Conservation (phyloP, 2,888 invertebrate species). For the Drosophila putrida region DNA sequence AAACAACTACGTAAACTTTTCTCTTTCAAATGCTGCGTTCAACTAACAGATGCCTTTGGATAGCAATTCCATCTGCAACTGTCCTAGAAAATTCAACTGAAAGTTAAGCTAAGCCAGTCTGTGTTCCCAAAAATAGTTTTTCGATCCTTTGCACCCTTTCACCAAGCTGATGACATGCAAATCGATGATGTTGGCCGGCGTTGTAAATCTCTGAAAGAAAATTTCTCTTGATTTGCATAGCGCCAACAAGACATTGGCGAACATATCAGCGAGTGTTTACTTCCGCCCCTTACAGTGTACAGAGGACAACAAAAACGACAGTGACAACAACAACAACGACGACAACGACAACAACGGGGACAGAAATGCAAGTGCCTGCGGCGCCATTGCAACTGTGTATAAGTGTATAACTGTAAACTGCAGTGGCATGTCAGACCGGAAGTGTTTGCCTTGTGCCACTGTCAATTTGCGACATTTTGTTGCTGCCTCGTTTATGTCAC, state of each 20-base stretch:
- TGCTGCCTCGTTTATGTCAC: slow-evolving; percentile 60
- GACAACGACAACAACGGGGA: slow-evolving; percentile 3
- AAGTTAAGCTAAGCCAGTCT: slow-evolving; percentile 18
- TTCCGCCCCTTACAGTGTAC: slow-evolving; percentile 34
- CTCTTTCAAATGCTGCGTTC: slow-evolving; percentile 6
- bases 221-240: slow-evolving; percentile 67
- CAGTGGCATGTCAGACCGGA: slow-evolving; percentile 61
- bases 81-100: slow-evolving; percentile 17
- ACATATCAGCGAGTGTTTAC: slow-evolving; percentile 49
- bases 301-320: slow-evolving; percentile 3
- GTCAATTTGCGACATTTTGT: slow-evolving; percentile 67
- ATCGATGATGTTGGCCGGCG: slow-evolving; percentile 45
- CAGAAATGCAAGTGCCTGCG: slow-evolving; percentile 34
- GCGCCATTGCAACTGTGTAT: slow-evolving; percentile 35
- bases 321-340: neutral
- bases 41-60: slow-evolving; percentile 21
- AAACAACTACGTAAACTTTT: slow-evolving; percentile 19
- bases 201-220: slow-evolving; percentile 28
- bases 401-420: slow-evolving; percentile 39
- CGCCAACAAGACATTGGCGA: slow-evolving; percentile 43
- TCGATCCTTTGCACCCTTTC: neutral
- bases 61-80: slow-evolving; percentile 33
- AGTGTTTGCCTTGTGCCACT: slow-evolving; percentile 70
- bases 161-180: slow-evolving; percentile 34
- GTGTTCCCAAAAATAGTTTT: slow-evolving; percentile 32